Evolutionary conservation across 2,797 vertebrate species (phyloP), one percentile per base, ranked within the genome.

Genomic region (Characodon lateralis): DNA sequence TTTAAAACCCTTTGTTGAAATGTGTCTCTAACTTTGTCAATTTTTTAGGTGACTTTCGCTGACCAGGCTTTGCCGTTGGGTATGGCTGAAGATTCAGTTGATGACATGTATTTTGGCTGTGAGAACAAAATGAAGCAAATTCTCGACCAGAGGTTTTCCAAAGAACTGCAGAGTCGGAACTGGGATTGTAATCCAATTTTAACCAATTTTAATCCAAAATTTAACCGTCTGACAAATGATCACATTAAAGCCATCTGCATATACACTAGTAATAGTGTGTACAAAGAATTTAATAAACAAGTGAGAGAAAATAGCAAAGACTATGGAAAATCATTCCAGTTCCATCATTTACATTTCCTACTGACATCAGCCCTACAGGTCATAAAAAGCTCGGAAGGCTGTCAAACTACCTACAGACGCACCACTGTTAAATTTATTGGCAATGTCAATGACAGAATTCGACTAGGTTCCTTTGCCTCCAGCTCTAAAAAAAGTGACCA

Each of bases 381-480:
- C 4, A 35, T 35, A 35, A 35, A 35, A 35, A 35, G 35, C 35
- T 35, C 35, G 4, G 35, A 35, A 35, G 35, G 35, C 3, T 90
- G 86, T 63, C 1, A 35, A 10, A 66, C 2, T 2, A 35, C 78
- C 9, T 87, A 80, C 41, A 78, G 88, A 53, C 24, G 81, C 72
- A 72, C 1, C 35, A 0, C 0, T 0, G 0, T 0, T 3, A 5
- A 0, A 0, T 77, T 74, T 14, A 66, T 35, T 35, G 35, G 35
- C 35, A 35, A 35, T 35, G 35, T 35, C 35, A 71, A 80, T 13
- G 1, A 84, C 5, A 55, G 0, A 1, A 72, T 88, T 8, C 51
- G 85, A n/a, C 85, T 90, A 78, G 86, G 85, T 6, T 41, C 0
- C 2, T 87, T 90, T 78, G 1, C 83, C 2, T 87, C 89, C 26